Percentiles rank a stretch among this genome's conserved stretches.
These are phyloP conservation scores for Cyphomyrus plagiostoma DNA, from an alignment of 2,113 vertebrate genomes.

Conservation along the genomic window DNA sequence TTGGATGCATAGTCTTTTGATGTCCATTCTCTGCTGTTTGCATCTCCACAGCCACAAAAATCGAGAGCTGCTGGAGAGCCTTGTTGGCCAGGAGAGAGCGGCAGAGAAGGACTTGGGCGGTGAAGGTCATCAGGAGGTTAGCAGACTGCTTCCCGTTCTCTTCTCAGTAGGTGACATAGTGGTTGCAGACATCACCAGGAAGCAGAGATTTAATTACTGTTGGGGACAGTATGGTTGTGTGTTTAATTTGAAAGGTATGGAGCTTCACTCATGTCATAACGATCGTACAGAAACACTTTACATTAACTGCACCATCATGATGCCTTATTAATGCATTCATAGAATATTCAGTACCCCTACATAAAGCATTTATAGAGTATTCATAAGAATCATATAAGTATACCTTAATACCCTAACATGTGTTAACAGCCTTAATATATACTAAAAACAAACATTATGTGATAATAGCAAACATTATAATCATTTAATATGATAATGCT, in stretches of 20 bases:
- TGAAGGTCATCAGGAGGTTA: conserved; percentile 78
- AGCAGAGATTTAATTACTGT: not conserved
- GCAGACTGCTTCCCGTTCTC: not conserved
- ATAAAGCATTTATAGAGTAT: no score
- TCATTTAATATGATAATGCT: no score
- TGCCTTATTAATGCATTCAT: no score
- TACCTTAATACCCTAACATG: no score
- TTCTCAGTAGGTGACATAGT: not conserved
- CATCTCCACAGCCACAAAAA: conserved; percentile 72
- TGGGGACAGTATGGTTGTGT: not conserved
- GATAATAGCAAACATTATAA: no score
- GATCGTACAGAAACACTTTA: not conserved
- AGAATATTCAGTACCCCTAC: no score
- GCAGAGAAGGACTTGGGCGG: conserved; percentile 78
- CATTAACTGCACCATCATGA: no score
- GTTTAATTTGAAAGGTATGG: not conserved
- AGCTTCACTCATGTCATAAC: not conserved
- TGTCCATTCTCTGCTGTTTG: not conserved
- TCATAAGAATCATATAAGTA: no score
- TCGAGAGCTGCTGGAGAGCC: conserved; percentile 85
- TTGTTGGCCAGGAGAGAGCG: conserved; percentile 72
- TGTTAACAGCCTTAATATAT: no score
- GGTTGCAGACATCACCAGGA: not conserved
- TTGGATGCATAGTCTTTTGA: not conserved
- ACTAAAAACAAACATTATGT: no score